Percentiles rank a stretch among this genome's conserved stretches.
These are phyloP conservation scores for Octodon degus DNA, from an alignment of 2,113 vertebrate genomes.

Conservation along the genomic window DNA sequence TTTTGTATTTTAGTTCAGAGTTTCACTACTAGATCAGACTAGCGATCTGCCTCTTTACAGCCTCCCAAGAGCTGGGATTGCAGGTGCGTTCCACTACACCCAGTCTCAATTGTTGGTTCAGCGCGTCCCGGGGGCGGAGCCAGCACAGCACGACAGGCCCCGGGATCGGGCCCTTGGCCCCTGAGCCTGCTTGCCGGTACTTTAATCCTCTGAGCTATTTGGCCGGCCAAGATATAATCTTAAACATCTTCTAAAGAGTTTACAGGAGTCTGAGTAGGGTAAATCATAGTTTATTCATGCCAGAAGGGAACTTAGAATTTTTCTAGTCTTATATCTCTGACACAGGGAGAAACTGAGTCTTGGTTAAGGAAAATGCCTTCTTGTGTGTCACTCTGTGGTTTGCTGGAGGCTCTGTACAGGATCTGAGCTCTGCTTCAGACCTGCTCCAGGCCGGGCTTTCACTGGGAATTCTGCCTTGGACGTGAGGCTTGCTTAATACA, in stretches of 20 bases:
- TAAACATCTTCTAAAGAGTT: not conserved
- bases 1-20: no score
- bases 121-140: no score
- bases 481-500: not conserved
- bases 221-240: not conserved
- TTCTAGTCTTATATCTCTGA: not conserved
- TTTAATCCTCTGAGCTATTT: no score
- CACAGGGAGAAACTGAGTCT: not conserved
- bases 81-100: no score
- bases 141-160: no score
- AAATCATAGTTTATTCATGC: not conserved
- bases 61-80: no score
- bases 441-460: accelerated
- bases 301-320: not conserved
- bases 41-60: no score
- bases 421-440: not conserved
- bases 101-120: no score
- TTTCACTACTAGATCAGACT: no score
- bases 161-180: no score
- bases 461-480: not conserved
- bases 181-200: no score
- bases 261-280: no score
- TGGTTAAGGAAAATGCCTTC: not conserved
- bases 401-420: not conserved
- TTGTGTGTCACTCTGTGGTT: not conserved